Evolutionary conservation across 2,113 vertebrate species (phyloP), one percentile per base, ranked within the genome.

Genomic region (Oncorhynchus nerka): DNA sequence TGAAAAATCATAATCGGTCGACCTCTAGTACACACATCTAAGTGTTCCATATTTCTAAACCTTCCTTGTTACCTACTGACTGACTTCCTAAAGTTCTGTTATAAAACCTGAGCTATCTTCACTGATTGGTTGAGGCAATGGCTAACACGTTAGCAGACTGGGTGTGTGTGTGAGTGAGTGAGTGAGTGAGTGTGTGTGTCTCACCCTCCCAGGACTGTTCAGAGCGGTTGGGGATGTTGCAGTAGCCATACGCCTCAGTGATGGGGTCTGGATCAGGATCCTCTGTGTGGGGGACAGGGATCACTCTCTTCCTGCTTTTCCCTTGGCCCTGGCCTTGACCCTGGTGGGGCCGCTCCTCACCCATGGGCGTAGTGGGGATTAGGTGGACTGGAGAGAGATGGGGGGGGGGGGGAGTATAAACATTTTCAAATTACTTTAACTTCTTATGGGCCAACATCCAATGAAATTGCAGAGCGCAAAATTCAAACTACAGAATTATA

Each of bases 191-290:
- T 34, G 55, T 73, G 19, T 16, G 28, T 13, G n/a, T 26, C 90
- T 91, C 86, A 99, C 98, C 98, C 93, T 99, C 98, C 95, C 96
- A 96, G 84, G 95, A 96, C 78, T 90, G 96, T 66, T 99, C 96
- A 0, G 93, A 94, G 81, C 91, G 84, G 57, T 91, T 95, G 4
- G 98, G 97, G 39, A 92, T 86, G 67, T 99, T 99, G 90, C 98
- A 99, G 89, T 99, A 99, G 69, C 93, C 81, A 0, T 88, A 94
- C 7, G 97, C 95, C 86, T 99, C 97, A 0, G 93, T 90, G 24
- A 98, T 5, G 0, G 96, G 96, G 85, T 97, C 94, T 5, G 89
- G 88, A 5, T 89, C 89, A 0, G 95, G 93, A 8, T 95, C 90
- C 71, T 96, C 94, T 0, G 94, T 97, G 88, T 93, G 93, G 0